Conservation (phyloP, 2,888 invertebrate genomes). For the Polia nebulosa region DNA sequence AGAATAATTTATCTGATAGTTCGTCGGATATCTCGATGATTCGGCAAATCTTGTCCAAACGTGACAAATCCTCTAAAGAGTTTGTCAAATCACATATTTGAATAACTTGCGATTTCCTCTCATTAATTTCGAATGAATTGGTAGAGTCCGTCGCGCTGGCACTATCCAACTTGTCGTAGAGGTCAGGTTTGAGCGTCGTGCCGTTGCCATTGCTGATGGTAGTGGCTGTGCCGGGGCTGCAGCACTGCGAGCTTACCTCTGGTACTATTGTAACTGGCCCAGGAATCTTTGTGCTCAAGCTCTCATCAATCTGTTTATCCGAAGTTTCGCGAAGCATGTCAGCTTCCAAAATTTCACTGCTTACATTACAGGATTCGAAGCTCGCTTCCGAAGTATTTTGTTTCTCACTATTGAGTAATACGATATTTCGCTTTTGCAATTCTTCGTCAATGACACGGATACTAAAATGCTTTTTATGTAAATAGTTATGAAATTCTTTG, state of each 20-base stretch:
- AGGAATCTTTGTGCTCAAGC: constrained; percentile 39
- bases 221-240: constrained; percentile 64
- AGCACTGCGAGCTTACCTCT: constrained; percentile 61
- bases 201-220: constrained; percentile 65
- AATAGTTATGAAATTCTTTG: constrained; percentile 41
- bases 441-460: constrained; percentile 65
- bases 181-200: constrained; percentile 72
- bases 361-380: constrained; percentile 16
- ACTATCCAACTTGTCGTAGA: constrained; percentile 87
- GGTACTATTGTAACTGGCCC: constrained; percentile 45
- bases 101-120: constrained; percentile 83
- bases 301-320: constrained; percentile 52
- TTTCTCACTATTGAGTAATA: constrained; percentile 55
- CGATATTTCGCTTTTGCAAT: constrained; percentile 69
- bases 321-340: constrained; percentile 33
- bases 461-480: constrained; percentile 54
- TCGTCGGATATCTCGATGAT: constrained; percentile 89
- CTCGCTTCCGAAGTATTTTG: constrained; percentile 19
- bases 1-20: constrained; percentile 83
- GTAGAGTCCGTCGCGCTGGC: constrained; percentile 82
- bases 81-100: constrained; percentile 81
- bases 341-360: constrained; percentile 19
- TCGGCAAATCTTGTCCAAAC: constrained; percentile 85
- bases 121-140: constrained; percentile 80
- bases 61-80: constrained; percentile 83